Evolutionary conservation across 2,797 vertebrate genomes (phyloP).

Genomic region (Zenarchopterus dispar): DNA sequence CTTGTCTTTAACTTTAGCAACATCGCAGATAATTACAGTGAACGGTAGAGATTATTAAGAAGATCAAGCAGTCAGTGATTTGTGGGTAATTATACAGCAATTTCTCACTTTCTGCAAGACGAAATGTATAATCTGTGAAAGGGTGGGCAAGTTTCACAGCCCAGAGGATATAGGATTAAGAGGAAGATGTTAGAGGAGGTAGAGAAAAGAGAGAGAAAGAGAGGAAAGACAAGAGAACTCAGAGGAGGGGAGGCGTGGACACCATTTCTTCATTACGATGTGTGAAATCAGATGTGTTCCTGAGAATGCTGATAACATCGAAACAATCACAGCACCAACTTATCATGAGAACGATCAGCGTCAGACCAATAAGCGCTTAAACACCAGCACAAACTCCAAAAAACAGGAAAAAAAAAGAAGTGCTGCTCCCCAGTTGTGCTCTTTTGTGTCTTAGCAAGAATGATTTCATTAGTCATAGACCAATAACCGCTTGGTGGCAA

Average conservation of each 20-base stretch:
- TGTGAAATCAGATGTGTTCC: slow-evolving; percentile 14
- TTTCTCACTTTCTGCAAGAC: slow-evolving; percentile 46
- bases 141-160: not conserved
- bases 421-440: slow-evolving; percentile 32
- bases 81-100: slow-evolving; percentile 46
- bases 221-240: not conserved
- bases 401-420: slow-evolving; percentile 10
- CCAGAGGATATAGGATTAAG: not conserved
- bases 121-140: slow-evolving; percentile 11
- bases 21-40: slow-evolving; percentile 45
- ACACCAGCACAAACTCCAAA: slow-evolving; percentile 4
- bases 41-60: slow-evolving; percentile 38
- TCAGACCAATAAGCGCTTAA: slow-evolving; percentile 7
- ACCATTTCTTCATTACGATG: not conserved
- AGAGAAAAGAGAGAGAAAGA: not conserved
- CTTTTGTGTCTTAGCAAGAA: slow-evolving; percentile 35
- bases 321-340: slow-evolving; percentile 3
- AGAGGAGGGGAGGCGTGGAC: not conserved
- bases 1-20: slow-evolving; percentile 29
- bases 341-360: not conserved
- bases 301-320: slow-evolving; percentile 1
- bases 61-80: slow-evolving; percentile 40
- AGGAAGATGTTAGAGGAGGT: not conserved
- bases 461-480: slow-evolving; percentile 56
- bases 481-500: slow-evolving; percentile 12